A percentile compares a stretch with the other conserved stretches of the same genome.
Conservation (phyloP, 2,888 invertebrate genomes). For the Acleris holmiana region DNA sequence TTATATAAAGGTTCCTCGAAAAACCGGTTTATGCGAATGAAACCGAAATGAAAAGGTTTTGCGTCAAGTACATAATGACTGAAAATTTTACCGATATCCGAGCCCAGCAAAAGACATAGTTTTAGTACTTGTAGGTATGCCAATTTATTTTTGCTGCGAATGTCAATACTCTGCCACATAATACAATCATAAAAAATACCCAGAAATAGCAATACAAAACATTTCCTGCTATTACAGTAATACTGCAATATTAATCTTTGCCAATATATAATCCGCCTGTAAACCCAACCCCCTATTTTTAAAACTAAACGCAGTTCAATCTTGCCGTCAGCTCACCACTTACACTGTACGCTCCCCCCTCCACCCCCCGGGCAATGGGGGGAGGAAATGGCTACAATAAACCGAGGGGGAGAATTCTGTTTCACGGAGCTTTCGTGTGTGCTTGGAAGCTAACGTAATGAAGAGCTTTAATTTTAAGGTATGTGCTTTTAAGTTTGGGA, state of each 20-base stretch:
- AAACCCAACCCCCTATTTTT: constrained; percentile 15
- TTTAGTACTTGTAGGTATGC: no score
- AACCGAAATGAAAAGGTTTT: no score
- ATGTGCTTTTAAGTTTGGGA: not conserved
- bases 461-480: constrained; percentile 38
- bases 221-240: not conserved
- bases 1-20: no score
- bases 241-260: constrained; percentile 9
- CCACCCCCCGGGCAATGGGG: constrained; percentile 46
- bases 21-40: no score
- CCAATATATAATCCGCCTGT: constrained; percentile 23
- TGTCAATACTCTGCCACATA: no score
- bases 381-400: constrained; percentile 60
- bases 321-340: constrained; percentile 27
- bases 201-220: not conserved
- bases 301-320: constrained; percentile 12
- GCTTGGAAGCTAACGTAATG: constrained; percentile 43
- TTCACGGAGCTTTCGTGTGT: constrained; percentile 42
- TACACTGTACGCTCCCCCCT: constrained; percentile 43
- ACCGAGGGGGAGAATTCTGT: constrained; percentile 55
- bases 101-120: no score
- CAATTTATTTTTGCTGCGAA: no score
- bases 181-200: no score
- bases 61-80: no score
- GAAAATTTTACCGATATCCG: no score